These are phyloP conservation scores for Nannoperca australis DNA, from an alignment of 2,797 vertebrate genomes.

Conservation along the genomic window DNA sequence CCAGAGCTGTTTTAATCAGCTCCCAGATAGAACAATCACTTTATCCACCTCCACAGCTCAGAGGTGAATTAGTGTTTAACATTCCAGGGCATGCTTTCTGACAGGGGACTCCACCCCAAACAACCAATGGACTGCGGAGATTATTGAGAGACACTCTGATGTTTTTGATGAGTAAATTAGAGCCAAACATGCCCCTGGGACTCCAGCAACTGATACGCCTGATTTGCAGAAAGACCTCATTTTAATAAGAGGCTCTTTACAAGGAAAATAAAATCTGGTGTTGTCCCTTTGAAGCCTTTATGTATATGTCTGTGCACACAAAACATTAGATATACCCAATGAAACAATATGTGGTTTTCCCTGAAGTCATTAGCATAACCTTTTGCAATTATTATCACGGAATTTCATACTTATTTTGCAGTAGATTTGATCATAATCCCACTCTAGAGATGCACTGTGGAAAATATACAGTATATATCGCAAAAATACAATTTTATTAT, in stretches of 20 bases:
- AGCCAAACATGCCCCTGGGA: slow-evolving; percentile 79
- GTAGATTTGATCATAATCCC: slow-evolving; percentile 5
- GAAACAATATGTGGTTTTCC: slow-evolving; percentile 6
- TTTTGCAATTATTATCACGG: neutral
- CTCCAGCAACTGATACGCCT: slow-evolving; percentile 61
- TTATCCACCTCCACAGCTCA: slow-evolving; percentile 81
- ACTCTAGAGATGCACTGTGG: neutral
- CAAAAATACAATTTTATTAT: slow-evolving; percentile 17
- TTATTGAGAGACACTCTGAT: slow-evolving; percentile 80
- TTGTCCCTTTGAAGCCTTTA: slow-evolving; percentile 66
- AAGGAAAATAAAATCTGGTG: slow-evolving; percentile 55
- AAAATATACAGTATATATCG: neutral
- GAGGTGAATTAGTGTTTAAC: slow-evolving; percentile 86
- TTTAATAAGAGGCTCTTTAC: slow-evolving; percentile 68
- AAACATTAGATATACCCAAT: slow-evolving; percentile 3
- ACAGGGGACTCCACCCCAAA: slow-evolving; percentile 76
- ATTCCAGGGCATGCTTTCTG: slow-evolving; percentile 86
- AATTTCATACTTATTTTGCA: slow-evolving; percentile 2
- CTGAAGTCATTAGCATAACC: slow-evolving; percentile 1
- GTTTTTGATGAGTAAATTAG: slow-evolving; percentile 84
- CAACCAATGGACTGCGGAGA: slow-evolving; percentile 76
- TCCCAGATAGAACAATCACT: slow-evolving; percentile 85
- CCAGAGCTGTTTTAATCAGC: slow-evolving; percentile 82
- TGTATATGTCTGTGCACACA: slow-evolving; percentile 36
- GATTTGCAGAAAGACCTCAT: slow-evolving; percentile 63